phyloP scores from a whole-genome alignment of 2,888 invertebrate species.

The Dryococelus australis region DNA sequence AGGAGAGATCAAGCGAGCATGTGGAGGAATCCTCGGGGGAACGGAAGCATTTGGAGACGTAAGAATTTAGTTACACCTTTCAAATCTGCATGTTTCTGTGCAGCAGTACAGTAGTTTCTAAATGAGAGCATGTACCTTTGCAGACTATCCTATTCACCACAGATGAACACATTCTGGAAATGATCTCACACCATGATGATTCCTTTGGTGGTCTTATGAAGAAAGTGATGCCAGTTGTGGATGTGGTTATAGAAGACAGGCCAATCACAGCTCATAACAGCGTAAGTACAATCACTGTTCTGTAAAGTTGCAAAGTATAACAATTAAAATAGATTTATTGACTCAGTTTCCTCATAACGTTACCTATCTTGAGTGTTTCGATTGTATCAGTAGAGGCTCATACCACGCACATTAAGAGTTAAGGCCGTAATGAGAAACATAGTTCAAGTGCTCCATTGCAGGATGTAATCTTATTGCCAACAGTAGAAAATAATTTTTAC shows the following conservation, averaged over 20 bases:
- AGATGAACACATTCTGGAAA: conserved; percentile 74
- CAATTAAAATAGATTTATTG: too few species aligned
- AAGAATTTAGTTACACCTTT: conserved; percentile 45
- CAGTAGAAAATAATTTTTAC: too few species aligned
- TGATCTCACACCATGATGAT: conserved; percentile 63
- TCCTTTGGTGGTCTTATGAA: conserved; percentile 56
- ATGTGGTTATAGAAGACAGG: conserved; percentile 56
- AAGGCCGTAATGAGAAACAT: too few species aligned
- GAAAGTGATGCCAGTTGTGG: conserved; percentile 24
- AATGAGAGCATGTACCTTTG: conserved; percentile 45
- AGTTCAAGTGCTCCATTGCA: too few species aligned
- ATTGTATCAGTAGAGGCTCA: too few species aligned
- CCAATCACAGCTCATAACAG: conserved; percentile 68
- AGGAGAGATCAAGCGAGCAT: conserved; percentile 82
- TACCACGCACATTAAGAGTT: too few species aligned
- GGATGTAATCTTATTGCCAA: too few species aligned
- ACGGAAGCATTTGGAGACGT: conserved; percentile 76
- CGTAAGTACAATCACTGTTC: conserved; percentile 39
- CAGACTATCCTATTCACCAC: conserved; percentile 88
- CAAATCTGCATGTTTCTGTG: neutral
- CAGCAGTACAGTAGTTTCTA: neutral
- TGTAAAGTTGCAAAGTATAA: too few species aligned
- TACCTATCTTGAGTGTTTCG: too few species aligned
- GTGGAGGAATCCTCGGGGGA: conserved; percentile 74
- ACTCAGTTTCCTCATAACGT: too few species aligned